These are phyloP conservation scores for Thecophora atra DNA, from an alignment of 2,888 invertebrate genomes.

Conservation along the genomic window DNA sequence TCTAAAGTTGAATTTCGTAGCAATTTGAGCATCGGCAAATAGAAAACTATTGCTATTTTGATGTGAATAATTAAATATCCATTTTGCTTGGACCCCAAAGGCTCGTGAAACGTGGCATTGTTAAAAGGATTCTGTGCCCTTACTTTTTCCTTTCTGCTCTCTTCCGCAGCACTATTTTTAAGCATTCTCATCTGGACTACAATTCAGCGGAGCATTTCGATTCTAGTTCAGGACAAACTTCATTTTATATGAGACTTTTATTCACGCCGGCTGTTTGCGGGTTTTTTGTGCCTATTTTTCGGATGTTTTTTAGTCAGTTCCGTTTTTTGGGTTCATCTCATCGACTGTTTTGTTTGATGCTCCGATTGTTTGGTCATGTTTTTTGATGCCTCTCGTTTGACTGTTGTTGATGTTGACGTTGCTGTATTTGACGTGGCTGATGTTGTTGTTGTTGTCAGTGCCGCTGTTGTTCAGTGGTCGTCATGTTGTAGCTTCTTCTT, in stretches of 20 bases:
- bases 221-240: not conserved
- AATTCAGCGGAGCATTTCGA: not conserved
- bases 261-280: slow-evolving; percentile 1
- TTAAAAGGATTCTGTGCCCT: too few species aligned
- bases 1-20: too few species aligned
- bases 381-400: not conserved
- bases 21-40: too few species aligned
- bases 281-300: not conserved
- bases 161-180: not conserved
- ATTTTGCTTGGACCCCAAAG: too few species aligned
- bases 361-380: not conserved
- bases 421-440: not conserved
- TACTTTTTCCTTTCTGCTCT: too few species aligned
- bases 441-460: not conserved
- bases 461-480: not conserved
- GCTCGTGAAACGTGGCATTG: too few species aligned
- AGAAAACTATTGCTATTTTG: too few species aligned
- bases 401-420: not conserved
- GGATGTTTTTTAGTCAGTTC: not conserved
- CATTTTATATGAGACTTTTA: slow-evolving; percentile 2
- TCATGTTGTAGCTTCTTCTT: slow-evolving; percentile 12
- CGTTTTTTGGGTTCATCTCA: not conserved
- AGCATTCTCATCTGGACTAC: too few species aligned
- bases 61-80: too few species aligned
- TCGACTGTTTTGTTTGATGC: not conserved